phyloP scores from a whole-genome alignment of 2,888 invertebrate species.

The Scrobipalpa atriplicella region DNA sequence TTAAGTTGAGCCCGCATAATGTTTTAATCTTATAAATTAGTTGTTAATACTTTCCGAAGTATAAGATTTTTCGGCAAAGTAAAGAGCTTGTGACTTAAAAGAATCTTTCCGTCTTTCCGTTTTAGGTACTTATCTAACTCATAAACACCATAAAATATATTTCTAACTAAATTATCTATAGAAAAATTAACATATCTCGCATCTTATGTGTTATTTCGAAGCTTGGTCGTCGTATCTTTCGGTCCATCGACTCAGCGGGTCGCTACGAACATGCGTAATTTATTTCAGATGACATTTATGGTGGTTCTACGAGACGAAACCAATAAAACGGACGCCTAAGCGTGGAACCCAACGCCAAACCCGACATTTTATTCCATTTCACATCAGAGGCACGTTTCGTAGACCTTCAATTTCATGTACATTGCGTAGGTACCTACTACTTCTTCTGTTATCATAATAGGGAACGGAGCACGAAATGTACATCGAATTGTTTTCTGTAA shows the following conservation, averaged over 20 bases:
- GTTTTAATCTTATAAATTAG: not conserved
- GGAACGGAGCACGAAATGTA: too few species aligned
- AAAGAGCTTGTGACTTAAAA: not conserved
- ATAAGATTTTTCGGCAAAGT: conserved; percentile 20
- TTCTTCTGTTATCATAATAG: too few species aligned
- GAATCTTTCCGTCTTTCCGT: not conserved
- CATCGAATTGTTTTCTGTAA: too few species aligned
- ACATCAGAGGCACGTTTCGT: too few species aligned
- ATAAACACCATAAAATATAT: conserved; percentile 46
- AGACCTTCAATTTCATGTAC: too few species aligned
- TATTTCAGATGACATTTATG: conserved; percentile 74
- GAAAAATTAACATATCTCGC: conserved; percentile 66
- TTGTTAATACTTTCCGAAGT: conserved; percentile 5
- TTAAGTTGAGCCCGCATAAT: conserved; percentile 9
- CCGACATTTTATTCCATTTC: conserved; percentile 44
- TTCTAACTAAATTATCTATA: conserved; percentile 46
- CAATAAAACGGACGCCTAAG: conserved; percentile 62
- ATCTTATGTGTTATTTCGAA: conserved; percentile 51
- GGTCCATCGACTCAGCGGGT: conserved; percentile 44
- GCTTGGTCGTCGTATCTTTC: conserved; percentile 43
- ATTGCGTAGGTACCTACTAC: too few species aligned
- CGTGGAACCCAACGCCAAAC: conserved; percentile 51
- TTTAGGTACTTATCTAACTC: conserved; percentile 9
- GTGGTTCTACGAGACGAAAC: conserved; percentile 60
- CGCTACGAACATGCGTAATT: conserved; percentile 48